Evolutionary conservation across 1,140 invertebrate species (phyloP).

Genomic region (Adelges cooleyi): DNA sequence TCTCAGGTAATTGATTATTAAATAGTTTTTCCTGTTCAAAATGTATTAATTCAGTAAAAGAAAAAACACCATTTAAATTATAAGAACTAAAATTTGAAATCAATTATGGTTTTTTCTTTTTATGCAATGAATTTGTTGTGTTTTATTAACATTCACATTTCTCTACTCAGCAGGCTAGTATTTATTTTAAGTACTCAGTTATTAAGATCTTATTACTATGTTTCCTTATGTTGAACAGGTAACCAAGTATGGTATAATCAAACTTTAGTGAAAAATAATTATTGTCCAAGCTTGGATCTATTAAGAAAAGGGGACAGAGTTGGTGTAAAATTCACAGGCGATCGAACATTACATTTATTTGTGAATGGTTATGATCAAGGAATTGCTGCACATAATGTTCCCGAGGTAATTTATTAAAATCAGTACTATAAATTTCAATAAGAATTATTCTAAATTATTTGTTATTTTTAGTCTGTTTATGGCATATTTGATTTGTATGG

Average conservation of each 20-base stretch:
- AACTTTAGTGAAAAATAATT: slow-evolving; percentile 47
- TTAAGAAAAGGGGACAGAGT: slow-evolving; percentile 56
- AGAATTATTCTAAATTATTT: neutral
- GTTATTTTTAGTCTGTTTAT: slow-evolving; percentile 3
- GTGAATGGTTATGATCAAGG: slow-evolving; percentile 76
- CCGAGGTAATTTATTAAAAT: slow-evolving; percentile 44
- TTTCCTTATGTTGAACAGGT: slow-evolving; percentile 40
- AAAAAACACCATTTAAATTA: slow-evolving; percentile 37
- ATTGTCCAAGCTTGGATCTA: slow-evolving; percentile 65
- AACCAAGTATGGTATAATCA: slow-evolving; percentile 54
- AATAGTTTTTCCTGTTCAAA: slow-evolving; percentile 31
- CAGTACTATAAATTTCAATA: too few relatives aligned
- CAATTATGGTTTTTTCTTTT: slow-evolving; percentile 1
- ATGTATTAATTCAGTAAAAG: slow-evolving; percentile 9
- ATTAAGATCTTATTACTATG: neutral
- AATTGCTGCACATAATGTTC: slow-evolving; percentile 63
- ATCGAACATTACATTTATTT: slow-evolving; percentile 45
- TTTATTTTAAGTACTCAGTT: neutral
- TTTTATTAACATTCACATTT: neutral
- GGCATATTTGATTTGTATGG: slow-evolving; percentile 14
- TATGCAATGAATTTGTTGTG: slow-evolving; percentile 19
- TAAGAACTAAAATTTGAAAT: slow-evolving; percentile 35
- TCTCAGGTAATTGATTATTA: slow-evolving; percentile 44
- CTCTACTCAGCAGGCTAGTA: neutral
- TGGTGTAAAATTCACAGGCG: slow-evolving; percentile 42